Base-by-base conservation (phyloP, 30 jellyfish, hydroid and myxozoan species). In the Clytia hemisphaerica region DNA sequence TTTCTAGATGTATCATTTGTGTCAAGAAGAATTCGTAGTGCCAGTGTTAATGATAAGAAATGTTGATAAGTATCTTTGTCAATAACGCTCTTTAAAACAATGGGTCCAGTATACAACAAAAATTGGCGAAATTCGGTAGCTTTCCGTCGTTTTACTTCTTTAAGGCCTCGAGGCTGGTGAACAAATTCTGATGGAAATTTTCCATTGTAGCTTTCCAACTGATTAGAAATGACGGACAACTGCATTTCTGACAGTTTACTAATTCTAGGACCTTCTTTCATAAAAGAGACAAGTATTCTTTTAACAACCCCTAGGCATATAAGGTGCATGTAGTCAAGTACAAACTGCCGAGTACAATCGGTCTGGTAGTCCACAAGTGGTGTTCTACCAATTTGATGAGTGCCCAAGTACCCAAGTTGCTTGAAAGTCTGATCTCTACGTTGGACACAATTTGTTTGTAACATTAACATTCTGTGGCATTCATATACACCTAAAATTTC, bases 321-420 rank as follows among this genome's bases (percentile, higher is more conserved):
- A 61, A 29, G 75, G 36, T 29, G 83, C 83, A 71, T 71, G 46
- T 71, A 71, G 62, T 71, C 83, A 18, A 71, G 73, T 28, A 61
- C 10, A 37, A 32, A 61, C 18, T 37, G 18, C 29, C 75, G 24
- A 32, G 21, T 29, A n/a, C 64, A 61, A 61, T 61, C 37, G 31
- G 36, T 29, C 58, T n/a, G 31, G 31, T 45, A 55, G 35, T 55
- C 70, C 27, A 55, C 28, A 26, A 55, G 28, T 55, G 70, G 70
- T 14, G 33, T 22, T 7, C 29, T 27, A 12, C 58, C 75, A 22
- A 22, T 61, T 37, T 61, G 75, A 35, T 61, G 75, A 25, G 53
- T 40, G 16, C 37, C 63, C 37, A 24, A 18, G 58, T 61, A 61
- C n/a, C 61, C 75, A 30, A 30, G 21, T 27, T 61, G 10, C 19